phyloP scores from a whole-genome alignment of 2,797 vertebrate species.

The Tokudaia muenninki region DNA sequence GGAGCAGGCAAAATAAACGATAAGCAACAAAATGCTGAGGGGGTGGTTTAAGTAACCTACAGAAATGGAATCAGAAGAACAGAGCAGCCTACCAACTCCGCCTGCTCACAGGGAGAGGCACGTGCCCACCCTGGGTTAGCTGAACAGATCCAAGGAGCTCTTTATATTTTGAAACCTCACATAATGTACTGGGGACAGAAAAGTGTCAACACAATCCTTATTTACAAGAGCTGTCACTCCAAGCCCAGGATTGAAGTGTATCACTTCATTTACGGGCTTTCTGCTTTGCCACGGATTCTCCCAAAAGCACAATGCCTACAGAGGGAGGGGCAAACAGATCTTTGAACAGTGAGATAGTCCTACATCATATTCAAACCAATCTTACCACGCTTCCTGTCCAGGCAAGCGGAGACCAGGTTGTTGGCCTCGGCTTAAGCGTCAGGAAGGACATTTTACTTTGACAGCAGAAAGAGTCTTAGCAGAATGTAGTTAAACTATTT shows the following conservation, averaged over 20 bases:
- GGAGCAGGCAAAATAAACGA: slow-evolving; percentile 17
- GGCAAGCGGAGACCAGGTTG: neutral
- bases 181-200: neutral
- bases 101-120: neutral
- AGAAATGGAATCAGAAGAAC: slow-evolving; percentile 69
- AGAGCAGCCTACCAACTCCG: neutral
- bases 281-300: slow-evolving; percentile 8
- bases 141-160: neutral
- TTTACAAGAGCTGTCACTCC: neutral
- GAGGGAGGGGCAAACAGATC: neutral
- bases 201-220: neutral
- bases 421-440: neutral
- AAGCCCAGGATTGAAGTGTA: neutral
- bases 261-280: slow-evolving; percentile 25
- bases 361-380: neutral
- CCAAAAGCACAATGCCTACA: neutral
- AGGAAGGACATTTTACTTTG: neutral
- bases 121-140: slow-evolving; percentile 32
- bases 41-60: neutral
- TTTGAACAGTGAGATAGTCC: neutral
- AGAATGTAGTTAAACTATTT: slow-evolving; percentile 30
- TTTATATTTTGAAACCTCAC: neutral
- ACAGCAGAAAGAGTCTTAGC: slow-evolving; percentile 1
- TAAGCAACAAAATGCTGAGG: slow-evolving; percentile 31
- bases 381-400: neutral